Base-by-base conservation (phyloP, 2,113 vertebrate species). In the Nipponia nippon region DNA sequence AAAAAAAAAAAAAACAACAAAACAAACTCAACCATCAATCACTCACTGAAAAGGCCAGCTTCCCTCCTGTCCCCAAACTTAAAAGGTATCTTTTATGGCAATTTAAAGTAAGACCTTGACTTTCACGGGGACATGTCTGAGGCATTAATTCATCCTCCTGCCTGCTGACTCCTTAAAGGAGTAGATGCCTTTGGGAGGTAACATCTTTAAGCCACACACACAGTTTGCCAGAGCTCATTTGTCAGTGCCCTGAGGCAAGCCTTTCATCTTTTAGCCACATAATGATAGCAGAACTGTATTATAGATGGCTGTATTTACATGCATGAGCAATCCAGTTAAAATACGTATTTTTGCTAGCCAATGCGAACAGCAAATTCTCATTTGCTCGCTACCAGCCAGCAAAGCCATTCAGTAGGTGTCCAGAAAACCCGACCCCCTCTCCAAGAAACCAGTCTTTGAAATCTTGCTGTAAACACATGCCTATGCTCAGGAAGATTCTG, bases 221-320 rank as follows among this genome's bases (percentile, higher is more conserved):
- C 1, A 18, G 27, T 50, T 91, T 94, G 87, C 91, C 91, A 89
- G 78, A 59, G 61, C 81, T 95, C 89, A 75, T 96, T 95, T 96
- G 87, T 94, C 81, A 95, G 91, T 25, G 47, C 95, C 96, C 77
- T 6, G 44, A 84, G 91, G 91, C 91, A 52, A 96, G 70, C 70
- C 87, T 96, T 97, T 97, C 91, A 96, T 97, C 91, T 95, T 79
- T 38, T 38, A 47, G 81, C 65, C 87, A 25, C 89, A 69, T 63
- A 91, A 75, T 17, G 91, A 70, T n/a, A 91, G 81, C 75, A 73
- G 83, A 80, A 78, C 72, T 75, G 69, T 69, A 25, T 56, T 16
- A 47, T 76, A 91, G 87, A 76, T 89, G 83, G 61, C 83, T 87
- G 66, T 27, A 94, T 89, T 95, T 93, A 95, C 94, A 93, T 69